Evolutionary conservation across 2,797 vertebrate species (phyloP), one percentile per base, ranked within the genome.

Genomic region (Xyrichtys novacula): DNA sequence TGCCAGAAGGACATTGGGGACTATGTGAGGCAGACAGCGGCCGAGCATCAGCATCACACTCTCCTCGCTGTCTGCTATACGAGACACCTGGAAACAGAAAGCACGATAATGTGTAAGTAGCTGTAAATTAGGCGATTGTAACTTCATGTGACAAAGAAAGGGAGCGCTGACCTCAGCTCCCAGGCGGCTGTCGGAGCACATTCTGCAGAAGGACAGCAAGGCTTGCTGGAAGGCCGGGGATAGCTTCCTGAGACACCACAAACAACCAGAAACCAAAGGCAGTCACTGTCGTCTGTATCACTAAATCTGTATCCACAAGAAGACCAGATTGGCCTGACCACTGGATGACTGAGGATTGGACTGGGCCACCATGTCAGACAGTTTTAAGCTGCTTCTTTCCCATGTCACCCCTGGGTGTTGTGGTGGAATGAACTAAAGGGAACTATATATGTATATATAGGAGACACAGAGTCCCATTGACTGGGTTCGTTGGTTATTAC

Each of bases 1-100:
- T 73, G 98, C 98, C 59, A 99, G 94, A 1, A 99, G 95, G 70
- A 99, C 98, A 3, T 99, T 99, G 11, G 98, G 98, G 66, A 99
- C 98, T 42, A 99, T 99, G 91, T 99, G 97, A 71, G 98, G 98
- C 63, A 99, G 93, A 90, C 98, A 99, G 77, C 98, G 97, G 29
- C 98, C 97, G 87, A 99, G 83, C 98, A 99, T 99, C 72, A 99
- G 85, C 96, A 98, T 97, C 67, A 99, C 96, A n/a, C 95, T 98
- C 83, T 96, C 95, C 77, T 98, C 98, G 53, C 96, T 97, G 91
- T 98, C 98, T 57, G 98, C 97, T 79, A 99, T 98, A 79, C 96
- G 95, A 55, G 97, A 98, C 34, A 99, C 98, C 98, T 99, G 84
- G 25, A 71, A 15, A 62, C 6, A 77, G 9, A 44, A 23, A 12